Conservation (phyloP, 2,888 invertebrate genomes). For the Chrysodeixis includens region DNA sequence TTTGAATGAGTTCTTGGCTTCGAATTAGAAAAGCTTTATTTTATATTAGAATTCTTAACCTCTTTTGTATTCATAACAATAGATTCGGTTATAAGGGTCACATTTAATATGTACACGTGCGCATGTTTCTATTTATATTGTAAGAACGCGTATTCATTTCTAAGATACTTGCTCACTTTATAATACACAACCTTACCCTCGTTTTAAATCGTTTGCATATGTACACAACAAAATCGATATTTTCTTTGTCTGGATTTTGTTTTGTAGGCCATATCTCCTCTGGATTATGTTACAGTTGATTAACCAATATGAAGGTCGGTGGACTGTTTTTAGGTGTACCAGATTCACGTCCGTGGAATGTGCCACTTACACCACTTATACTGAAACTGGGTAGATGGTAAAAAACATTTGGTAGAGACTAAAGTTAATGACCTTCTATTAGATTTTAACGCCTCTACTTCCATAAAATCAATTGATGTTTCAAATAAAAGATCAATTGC, state of each 20-base stretch:
- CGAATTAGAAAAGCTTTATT: background rate
- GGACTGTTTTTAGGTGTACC: conserved; percentile 13
- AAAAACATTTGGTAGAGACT: background rate
- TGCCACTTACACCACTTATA: background rate
- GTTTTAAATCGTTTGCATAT: conserved; percentile 37
- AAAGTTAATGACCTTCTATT: background rate
- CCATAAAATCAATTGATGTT: conserved; percentile 27
- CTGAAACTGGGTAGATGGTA: background rate
- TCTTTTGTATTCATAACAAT: conserved; percentile 9
- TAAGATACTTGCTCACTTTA: conserved; percentile 6
- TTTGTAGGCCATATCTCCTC: conserved; percentile 43
- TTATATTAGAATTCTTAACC: conserved; percentile 8
- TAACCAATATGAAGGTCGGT: conserved; percentile 39
- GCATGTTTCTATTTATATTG: background rate
- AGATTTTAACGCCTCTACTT: conserved; percentile 1
- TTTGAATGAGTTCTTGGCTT: background rate
- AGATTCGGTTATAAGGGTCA: background rate
- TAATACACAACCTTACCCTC: conserved; percentile 31
- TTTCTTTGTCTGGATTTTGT: conserved; percentile 27
- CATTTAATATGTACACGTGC: conserved; percentile 3
- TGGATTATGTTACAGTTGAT: conserved; percentile 50
- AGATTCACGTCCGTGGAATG: background rate
- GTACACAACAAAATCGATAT: conserved; percentile 34
- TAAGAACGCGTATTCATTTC: conserved; percentile 11
- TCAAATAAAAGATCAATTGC: conserved; percentile 47